phyloP scores from a whole-genome alignment of 2,113 vertebrate species.

The Bettongia penicillata region DNA sequence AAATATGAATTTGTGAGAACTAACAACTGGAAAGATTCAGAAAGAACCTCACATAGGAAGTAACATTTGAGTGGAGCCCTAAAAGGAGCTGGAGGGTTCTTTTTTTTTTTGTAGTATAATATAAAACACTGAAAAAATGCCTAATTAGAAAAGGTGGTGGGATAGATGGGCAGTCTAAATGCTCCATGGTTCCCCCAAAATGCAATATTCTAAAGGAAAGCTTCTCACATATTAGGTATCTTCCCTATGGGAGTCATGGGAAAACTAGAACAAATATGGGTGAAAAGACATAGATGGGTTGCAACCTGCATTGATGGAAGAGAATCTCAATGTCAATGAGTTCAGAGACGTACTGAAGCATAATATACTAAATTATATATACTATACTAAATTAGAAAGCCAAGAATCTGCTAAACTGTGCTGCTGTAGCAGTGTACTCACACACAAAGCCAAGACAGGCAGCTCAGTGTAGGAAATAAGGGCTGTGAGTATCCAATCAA shows the following conservation, averaged over 20 bases:
- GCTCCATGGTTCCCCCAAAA: not conserved
- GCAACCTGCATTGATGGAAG: not conserved
- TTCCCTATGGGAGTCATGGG: not conserved
- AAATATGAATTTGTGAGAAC: not conserved
- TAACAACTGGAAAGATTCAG: not conserved
- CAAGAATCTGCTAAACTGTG: slow-evolving; percentile 18
- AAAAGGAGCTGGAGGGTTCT: not conserved
- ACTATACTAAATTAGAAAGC: not conserved
- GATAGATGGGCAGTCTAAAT: not conserved
- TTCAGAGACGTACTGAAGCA: not conserved
- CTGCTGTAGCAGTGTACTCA: not conserved
- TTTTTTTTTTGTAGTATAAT: not conserved
- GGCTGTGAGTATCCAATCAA: not conserved
- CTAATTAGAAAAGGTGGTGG: not conserved
- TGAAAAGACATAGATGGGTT: not conserved
- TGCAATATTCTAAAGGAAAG: not conserved
- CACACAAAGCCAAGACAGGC: not conserved
- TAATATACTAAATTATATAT: not conserved
- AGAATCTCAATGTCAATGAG: not conserved
- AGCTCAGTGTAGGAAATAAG: rapidly evolving
- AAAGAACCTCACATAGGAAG: not conserved
- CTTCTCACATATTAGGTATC: not conserved
- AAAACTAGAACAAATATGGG: not conserved
- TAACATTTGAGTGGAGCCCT: not conserved
- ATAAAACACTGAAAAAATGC: too few species aligned